Conservation (phyloP, 1,140 invertebrate genomes). For the Sogatella furcifera region DNA sequence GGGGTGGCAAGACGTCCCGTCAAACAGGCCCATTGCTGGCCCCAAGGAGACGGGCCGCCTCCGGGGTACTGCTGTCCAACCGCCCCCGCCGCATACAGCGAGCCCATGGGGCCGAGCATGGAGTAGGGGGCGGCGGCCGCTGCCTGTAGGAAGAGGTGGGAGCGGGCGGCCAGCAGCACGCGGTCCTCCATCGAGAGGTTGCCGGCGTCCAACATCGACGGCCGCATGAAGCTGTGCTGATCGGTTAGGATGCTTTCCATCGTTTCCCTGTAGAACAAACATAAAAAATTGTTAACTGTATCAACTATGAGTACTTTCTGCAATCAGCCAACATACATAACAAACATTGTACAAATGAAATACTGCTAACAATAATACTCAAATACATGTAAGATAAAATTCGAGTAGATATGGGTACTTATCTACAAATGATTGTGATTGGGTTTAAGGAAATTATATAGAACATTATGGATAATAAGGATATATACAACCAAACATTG, state of each 20-base stretch:
- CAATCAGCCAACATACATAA: too few species aligned
- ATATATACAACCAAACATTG: too few species aligned
- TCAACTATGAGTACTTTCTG: too few species aligned
- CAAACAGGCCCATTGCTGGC: conserved; percentile 11
- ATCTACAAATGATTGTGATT: too few species aligned
- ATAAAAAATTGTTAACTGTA: too few species aligned
- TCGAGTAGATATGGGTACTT: too few species aligned
- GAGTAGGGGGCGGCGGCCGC: conserved; percentile 25
- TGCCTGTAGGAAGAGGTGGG: conserved; percentile 20
- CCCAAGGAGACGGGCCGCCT: conserved; percentile 4
- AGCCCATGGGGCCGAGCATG: conserved; percentile 15
- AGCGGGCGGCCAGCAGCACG: conserved; percentile 46
- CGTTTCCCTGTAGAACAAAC: conserved; percentile 40
- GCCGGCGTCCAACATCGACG: conserved; percentile 42
- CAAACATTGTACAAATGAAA: too few species aligned
- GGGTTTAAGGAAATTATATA: too few species aligned
- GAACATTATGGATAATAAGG: too few species aligned
- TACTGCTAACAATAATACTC: too few species aligned
- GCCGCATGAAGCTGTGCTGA: conserved; percentile 44
- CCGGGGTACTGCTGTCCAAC: conserved; percentile 13
- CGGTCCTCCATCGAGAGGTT: conserved; percentile 49
- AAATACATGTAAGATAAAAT: too few species aligned
- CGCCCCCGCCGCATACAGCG: conserved; percentile 13
- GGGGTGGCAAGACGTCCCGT: conserved; percentile 3
- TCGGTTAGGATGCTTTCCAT: conserved; percentile 53